Percentiles rank a stretch among this genome's conserved stretches.
These are phyloP conservation scores for Melanerpes aurifrons DNA, from an alignment of 2,113 vertebrate species.

Conservation along the genomic window DNA sequence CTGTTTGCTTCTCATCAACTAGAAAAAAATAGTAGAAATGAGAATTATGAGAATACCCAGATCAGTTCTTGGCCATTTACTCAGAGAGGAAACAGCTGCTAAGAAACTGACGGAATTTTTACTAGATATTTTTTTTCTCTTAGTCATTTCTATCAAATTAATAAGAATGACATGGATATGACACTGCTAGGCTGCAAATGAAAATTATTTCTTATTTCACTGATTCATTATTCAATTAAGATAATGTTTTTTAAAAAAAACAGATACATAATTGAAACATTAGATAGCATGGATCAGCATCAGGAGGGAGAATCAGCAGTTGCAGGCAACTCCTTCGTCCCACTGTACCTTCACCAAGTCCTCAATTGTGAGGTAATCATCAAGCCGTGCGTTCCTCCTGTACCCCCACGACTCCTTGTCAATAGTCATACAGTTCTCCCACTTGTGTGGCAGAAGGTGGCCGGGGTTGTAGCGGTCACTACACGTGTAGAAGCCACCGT, in stretches of 20 bases:
- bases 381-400: constrained; percentile 83
- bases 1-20: background rate
- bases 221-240: background rate
- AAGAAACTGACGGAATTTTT: background rate
- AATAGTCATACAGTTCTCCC: constrained; percentile 97
- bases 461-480: constrained; percentile 89
- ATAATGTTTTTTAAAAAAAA: background rate
- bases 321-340: background rate
- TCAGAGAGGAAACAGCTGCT: background rate
- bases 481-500: constrained; percentile 94
- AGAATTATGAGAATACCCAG: background rate
- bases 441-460: constrained; percentile 89
- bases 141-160: background rate
- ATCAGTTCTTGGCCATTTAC: background rate
- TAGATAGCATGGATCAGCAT: rapidly evolving
- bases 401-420: constrained; percentile 92
- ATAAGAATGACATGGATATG: background rate
- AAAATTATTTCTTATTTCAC: background rate
- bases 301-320: background rate
- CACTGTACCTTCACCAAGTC: constrained; percentile 82
- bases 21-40: background rate
- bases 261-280: rapidly evolving
- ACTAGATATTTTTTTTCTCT: background rate
- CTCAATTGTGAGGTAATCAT: constrained; percentile 84
- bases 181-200: background rate